Evolutionary conservation across 2,113 vertebrate species (phyloP).

Genomic region (Phoenicopterus ruber): DNA sequence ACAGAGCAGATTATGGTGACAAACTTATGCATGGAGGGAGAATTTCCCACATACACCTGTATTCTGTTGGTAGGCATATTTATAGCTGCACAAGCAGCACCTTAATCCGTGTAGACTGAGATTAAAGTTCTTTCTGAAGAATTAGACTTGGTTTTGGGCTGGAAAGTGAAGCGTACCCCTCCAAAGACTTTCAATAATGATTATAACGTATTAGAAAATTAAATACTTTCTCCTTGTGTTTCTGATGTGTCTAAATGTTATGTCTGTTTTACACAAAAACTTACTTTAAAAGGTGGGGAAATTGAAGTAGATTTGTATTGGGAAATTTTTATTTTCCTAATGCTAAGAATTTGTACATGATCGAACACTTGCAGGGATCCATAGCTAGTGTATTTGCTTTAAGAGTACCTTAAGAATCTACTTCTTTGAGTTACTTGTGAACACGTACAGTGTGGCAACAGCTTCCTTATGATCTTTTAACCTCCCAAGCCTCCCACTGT

Average conservation of each 20-base stretch:
- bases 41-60: background rate
- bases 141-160: background rate
- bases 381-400: background rate
- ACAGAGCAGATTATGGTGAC: background rate
- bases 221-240: background rate
- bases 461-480: background rate
- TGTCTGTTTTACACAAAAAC: background rate
- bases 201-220: fast-evolving
- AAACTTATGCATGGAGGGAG: background rate
- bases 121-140: background rate
- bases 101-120: background rate
- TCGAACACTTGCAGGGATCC: background rate
- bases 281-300: background rate
- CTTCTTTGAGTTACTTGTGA: background rate
- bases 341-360: background rate
- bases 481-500: background rate
- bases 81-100: background rate
- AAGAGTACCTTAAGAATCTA: background rate
- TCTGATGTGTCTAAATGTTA: background rate
- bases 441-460: background rate
- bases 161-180: background rate
- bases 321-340: background rate
- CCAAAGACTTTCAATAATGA: background rate
- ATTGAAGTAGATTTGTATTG: background rate
- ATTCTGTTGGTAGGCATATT: background rate